phyloP scores from a whole-genome alignment of 2,888 invertebrate species.

The Hypomecis punctinalis region DNA sequence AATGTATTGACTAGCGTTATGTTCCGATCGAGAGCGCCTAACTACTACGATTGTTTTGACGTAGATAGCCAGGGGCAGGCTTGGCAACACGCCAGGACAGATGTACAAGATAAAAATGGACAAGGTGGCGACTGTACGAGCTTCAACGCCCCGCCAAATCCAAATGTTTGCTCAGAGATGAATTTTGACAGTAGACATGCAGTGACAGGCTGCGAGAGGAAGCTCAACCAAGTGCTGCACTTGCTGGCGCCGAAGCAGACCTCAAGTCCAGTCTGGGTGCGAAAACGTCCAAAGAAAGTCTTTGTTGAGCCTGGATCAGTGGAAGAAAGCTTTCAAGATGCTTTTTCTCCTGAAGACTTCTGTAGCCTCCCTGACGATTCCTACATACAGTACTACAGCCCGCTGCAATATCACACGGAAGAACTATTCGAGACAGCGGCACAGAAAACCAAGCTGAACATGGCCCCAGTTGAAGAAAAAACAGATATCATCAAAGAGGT shows the following conservation, averaged over 20 bases:
- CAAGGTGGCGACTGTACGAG: slow-evolving; percentile 48
- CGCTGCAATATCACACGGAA: slow-evolving; percentile 54
- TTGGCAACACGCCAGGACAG: slow-evolving; percentile 68
- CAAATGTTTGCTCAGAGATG: slow-evolving; percentile 60
- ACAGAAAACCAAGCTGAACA: slow-evolving; percentile 59
- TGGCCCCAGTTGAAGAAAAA: slow-evolving; percentile 35
- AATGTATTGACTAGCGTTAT: slow-evolving; percentile 66
- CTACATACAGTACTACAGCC: slow-evolving; percentile 59
- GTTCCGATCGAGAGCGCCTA: slow-evolving; percentile 61
- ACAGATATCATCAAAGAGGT: slow-evolving; percentile 50
- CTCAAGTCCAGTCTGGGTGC: slow-evolving; percentile 48
- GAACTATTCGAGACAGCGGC: slow-evolving; percentile 55
- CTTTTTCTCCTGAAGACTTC: slow-evolving; percentile 68
- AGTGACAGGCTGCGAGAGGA: slow-evolving; percentile 68
- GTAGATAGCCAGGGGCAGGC: slow-evolving; percentile 51
- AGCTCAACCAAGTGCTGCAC: slow-evolving; percentile 64
- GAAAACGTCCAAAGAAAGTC: slow-evolving; percentile 56
- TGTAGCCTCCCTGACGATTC: slow-evolving; percentile 56
- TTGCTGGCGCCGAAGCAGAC: slow-evolving; percentile 54
- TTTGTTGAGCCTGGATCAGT: slow-evolving; percentile 65
- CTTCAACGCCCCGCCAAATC: slow-evolving; percentile 47
- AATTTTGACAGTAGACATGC: slow-evolving; percentile 58
- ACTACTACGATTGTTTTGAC: slow-evolving; percentile 59
- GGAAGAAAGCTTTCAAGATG: slow-evolving; percentile 72
- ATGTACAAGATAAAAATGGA: slow-evolving; percentile 68